Evolutionary conservation across 2,888 invertebrate genomes (phyloP), one percentile per base, ranked within the genome.

Genomic region (Chydorus sphaericus): DNA sequence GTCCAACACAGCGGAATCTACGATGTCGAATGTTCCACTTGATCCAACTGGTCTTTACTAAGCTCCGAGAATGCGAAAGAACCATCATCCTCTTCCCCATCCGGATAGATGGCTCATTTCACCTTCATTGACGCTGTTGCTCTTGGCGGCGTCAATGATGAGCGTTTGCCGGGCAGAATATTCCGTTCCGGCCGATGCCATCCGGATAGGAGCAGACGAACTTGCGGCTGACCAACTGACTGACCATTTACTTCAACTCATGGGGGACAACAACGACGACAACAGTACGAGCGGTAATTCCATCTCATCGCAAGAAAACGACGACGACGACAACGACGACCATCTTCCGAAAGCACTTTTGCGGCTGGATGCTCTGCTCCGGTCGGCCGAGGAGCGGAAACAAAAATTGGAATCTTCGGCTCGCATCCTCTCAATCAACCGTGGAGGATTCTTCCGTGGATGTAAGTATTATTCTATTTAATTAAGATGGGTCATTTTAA

Each of bases 371-470:
- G 44, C 44, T 44, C n/a, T 44, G 20, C 44, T 44, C 23, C 23
- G 44, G 26, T 23, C 44, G 4, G 44, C 44, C 6, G 44, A 44
- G 26, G 44, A 44, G 44, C 44, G 26, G 3, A 44, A 44, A n/a
- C 26, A 44, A n/a, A 10, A n/a, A 10, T 28, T 44, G 3, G 44
- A 44, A 10, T 44, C 44, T 14, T 14, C 33, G 16, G 52, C 33
- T 26, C 52, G 56, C 10, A 20, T 56, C 14, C 37, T 56, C 28
- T 48, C 49, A 5, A 49, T 56, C 37, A 56, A 56, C 56, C 44
- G 56, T 7, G 49, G 50, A 10, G 48, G 49, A 26, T 31, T 28
- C 20, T 49, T 56, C 38, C 56, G 56, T 36, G 56, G 56, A 33
- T 18, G 56, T 56, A 56, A 49, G 56, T 56, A 10, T 18, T 16